A percentile compares a stretch with the other conserved stretches of the same genome.
Conservation (phyloP, 2,797 vertebrate genomes). For the Lindbergichthys nudifrons region DNA sequence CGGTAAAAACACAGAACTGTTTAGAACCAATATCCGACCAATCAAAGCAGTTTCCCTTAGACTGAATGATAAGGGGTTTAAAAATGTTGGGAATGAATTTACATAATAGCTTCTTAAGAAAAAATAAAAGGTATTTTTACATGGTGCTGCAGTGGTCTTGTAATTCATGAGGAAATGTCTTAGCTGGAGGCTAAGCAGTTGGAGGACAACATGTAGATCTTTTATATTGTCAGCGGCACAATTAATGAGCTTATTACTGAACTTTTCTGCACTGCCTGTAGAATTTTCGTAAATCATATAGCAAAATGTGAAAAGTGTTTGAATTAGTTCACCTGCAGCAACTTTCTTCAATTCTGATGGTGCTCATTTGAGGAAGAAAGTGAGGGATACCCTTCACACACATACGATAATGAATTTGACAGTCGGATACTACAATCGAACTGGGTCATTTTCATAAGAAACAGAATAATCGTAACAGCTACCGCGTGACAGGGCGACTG, state of each 20-base stretch:
- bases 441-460: too few species aligned
- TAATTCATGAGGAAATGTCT: slow-evolving; percentile 51
- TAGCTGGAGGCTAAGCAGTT: slow-evolving; percentile 3
- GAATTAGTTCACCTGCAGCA: neutral
- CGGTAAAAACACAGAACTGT: slow-evolving; percentile 45
- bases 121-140: slow-evolving; percentile 20
- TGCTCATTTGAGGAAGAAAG: neutral
- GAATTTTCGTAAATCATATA: slow-evolving; percentile 35
- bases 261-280: neutral
- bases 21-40: slow-evolving; percentile 50
- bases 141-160: slow-evolving; percentile 14
- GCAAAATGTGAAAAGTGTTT: slow-evolving; percentile 12
- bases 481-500: too few species aligned
- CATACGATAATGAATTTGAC: too few species aligned
- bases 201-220: slow-evolving; percentile 7
- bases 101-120: slow-evolving; percentile 34
- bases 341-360: neutral
- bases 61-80: slow-evolving; percentile 42
- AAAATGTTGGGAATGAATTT: slow-evolving; percentile 35
- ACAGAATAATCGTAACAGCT: too few species aligned
- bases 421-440: too few species aligned
- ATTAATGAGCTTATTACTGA: slow-evolving; percentile 14
- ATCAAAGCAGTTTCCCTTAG: slow-evolving; percentile 37
- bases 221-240: slow-evolving; percentile 4
- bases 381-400: neutral